Evolutionary conservation across 2,797 vertebrate species (phyloP).

Genomic region (Cyclura pinguis): DNA sequence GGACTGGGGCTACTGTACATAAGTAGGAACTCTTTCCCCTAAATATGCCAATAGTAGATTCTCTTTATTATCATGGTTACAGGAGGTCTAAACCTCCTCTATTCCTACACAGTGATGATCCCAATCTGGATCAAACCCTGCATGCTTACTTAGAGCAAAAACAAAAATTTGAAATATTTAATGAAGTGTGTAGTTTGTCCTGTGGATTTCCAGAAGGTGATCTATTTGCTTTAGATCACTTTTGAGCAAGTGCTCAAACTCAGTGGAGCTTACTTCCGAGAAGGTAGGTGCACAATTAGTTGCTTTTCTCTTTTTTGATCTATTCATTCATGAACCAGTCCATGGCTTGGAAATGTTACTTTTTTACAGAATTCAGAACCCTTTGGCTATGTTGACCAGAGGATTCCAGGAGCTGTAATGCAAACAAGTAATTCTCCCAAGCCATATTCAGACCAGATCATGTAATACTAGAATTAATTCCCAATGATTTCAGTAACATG

Average conservation of each 20-base stretch:
- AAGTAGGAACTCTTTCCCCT: not conserved
- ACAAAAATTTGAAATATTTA: not conserved
- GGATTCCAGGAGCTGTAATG: no score
- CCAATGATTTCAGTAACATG: not conserved
- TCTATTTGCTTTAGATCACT: not conserved
- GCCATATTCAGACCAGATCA: not conserved
- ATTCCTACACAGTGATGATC: no score
- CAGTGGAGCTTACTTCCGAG: not conserved
- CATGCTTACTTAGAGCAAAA: not conserved
- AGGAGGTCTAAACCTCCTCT: no score
- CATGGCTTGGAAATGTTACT: no score
- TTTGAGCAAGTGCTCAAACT: not conserved
- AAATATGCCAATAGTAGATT: no score
- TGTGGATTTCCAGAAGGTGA: not conserved
- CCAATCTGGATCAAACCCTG: no score
- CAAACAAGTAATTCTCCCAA: no score
- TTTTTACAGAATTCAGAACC: no score
- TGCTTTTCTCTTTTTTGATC: not conserved
- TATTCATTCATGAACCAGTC: not conserved
- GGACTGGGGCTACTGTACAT: not conserved
- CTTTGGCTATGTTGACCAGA: no score
- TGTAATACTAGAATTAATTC: not conserved
- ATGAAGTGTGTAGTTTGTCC: not conserved
- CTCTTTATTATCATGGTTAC: no score
- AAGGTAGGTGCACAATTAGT: not conserved